A percentile compares a stretch with the other conserved stretches of the same genome.
These are phyloP conservation scores for Clostera curtula DNA, from an alignment of 2,888 invertebrate species.

Conservation along the genomic window DNA sequence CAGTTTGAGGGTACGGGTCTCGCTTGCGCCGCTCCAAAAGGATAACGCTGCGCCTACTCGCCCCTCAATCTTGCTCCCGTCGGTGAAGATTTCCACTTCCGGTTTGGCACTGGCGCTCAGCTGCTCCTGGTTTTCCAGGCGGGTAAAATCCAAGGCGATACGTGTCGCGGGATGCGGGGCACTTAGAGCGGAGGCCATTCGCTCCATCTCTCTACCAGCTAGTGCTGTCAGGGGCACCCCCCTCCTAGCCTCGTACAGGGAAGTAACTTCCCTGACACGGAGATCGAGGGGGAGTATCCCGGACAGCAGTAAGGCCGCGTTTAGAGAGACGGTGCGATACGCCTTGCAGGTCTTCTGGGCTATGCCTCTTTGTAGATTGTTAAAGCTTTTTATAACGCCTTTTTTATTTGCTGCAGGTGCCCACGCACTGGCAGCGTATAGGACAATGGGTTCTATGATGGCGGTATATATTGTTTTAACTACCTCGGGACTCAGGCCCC, in stretches of 20 bases:
- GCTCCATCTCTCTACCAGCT: background rate
- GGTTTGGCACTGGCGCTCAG: background rate
- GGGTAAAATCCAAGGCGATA: background rate
- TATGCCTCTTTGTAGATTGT: conserved; percentile 1
- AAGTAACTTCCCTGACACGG: conserved; percentile 9
- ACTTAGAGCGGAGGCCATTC: background rate
- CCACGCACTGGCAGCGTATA: conserved; percentile 2
- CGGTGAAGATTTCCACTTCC: conserved; percentile 2
- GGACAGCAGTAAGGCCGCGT: conserved; percentile 1
- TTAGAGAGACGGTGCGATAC: conserved; percentile 1
- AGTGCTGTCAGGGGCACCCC: background rate
- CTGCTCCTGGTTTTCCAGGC: conserved; percentile 3
- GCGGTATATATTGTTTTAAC: conserved; percentile 2
- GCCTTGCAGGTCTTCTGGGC: conserved; percentile 3
- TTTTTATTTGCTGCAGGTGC: conserved; percentile 1
- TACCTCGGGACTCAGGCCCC: conserved; percentile 4
- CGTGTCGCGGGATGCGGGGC: conserved; percentile 4
- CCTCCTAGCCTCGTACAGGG: conserved; percentile 1
- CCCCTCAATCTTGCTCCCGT: too few species aligned
- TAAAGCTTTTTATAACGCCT: background rate
- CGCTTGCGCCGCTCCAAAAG: conserved; percentile 1
- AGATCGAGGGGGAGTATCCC: conserved; percentile 15
- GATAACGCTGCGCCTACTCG: conserved; percentile 1
- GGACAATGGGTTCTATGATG: background rate
- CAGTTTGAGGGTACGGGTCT: too few species aligned